phyloP scores from a whole-genome alignment of 2,888 invertebrate species.

The Pemphredon lugubris region DNA sequence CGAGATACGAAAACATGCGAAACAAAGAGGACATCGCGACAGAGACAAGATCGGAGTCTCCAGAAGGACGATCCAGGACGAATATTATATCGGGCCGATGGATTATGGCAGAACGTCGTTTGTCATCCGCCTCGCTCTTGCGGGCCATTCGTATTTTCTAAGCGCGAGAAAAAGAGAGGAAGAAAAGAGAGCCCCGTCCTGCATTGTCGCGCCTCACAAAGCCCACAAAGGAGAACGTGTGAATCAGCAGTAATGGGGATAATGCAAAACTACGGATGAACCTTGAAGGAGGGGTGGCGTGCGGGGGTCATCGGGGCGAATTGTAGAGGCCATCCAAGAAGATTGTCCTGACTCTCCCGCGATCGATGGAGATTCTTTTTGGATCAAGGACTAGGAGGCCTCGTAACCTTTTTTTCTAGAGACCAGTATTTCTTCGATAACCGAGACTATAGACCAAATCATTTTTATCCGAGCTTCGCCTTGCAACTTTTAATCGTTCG shows the following conservation, averaged over 20 bases:
- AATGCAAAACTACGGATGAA: slow-evolving; percentile 77
- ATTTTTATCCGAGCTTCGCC: too few relatives aligned
- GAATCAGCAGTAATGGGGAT: slow-evolving; percentile 80
- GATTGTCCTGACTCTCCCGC: slow-evolving; percentile 44
- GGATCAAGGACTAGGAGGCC: slow-evolving; percentile 10
- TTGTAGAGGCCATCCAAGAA: slow-evolving; percentile 30
- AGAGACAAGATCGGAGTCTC: slow-evolving; percentile 52
- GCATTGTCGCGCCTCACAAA: slow-evolving; percentile 77
- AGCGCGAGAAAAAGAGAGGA: slow-evolving; percentile 56
- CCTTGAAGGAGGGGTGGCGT: slow-evolving; percentile 36
- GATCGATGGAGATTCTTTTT: slow-evolving; percentile 42
- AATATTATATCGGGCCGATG: slow-evolving; percentile 66
- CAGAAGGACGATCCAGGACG: too few relatives aligned
- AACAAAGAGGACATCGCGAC: slow-evolving; percentile 21
- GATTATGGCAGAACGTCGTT: slow-evolving; percentile 62
- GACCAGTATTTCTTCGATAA: neutral
- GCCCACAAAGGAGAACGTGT: slow-evolving; percentile 78
- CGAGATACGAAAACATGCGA: slow-evolving; percentile 13
- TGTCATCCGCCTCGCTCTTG: slow-evolving; percentile 67
- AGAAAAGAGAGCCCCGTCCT: slow-evolving; percentile 65
- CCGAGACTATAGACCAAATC: too few relatives aligned
- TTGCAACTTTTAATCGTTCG: too few relatives aligned
- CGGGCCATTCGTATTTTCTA: slow-evolving; percentile 67
- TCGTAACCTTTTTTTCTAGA: slow-evolving; percentile 14
- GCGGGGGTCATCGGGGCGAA: slow-evolving; percentile 14